A percentile compares a stretch with the other conserved stretches of the same genome.
These are phyloP conservation scores for Silurus meridionalis DNA, from an alignment of 2,113 vertebrate genomes.

Conservation along the genomic window DNA sequence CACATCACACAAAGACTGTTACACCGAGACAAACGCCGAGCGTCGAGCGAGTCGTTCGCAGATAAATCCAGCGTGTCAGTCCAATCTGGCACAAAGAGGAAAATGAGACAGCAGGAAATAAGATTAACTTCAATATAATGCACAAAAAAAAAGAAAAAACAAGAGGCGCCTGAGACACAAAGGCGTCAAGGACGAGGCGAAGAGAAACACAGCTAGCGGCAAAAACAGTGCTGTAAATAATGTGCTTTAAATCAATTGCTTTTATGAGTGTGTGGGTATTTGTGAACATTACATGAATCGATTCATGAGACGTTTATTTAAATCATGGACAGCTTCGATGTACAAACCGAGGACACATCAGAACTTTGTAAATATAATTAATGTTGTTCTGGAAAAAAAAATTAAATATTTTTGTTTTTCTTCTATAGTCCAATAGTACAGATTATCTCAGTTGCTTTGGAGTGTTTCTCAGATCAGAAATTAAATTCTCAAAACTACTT, in stretches of 20 bases:
- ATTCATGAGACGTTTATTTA: background rate
- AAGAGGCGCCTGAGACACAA: background rate
- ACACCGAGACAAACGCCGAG: conserved; percentile 41
- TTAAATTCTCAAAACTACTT: too few species aligned
- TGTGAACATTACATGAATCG: background rate
- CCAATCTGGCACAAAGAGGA: conserved; percentile 21
- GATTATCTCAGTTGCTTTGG: too few species aligned
- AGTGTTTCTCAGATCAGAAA: too few species aligned
- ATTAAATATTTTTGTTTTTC: too few species aligned
- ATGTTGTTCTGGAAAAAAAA: too few species aligned
- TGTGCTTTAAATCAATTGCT: background rate
- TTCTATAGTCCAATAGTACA: too few species aligned
- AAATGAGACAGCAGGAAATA: conserved; percentile 19
- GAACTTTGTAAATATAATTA: too few species aligned
- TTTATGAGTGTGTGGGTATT: background rate
- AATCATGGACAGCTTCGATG: background rate
- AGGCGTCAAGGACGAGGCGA: background rate
- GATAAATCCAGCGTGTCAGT: conserved; percentile 45
- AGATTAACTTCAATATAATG: conserved; percentile 13
- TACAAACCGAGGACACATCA: background rate
- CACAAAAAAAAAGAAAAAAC: background rate
- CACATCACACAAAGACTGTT: conserved; percentile 24
- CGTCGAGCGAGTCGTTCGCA: conserved; percentile 7
- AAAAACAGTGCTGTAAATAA: background rate
- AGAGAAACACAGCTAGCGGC: background rate